Base-by-base conservation (phyloP, 2,113 vertebrate species). In the Greenwoodochromis staneri region DNA sequence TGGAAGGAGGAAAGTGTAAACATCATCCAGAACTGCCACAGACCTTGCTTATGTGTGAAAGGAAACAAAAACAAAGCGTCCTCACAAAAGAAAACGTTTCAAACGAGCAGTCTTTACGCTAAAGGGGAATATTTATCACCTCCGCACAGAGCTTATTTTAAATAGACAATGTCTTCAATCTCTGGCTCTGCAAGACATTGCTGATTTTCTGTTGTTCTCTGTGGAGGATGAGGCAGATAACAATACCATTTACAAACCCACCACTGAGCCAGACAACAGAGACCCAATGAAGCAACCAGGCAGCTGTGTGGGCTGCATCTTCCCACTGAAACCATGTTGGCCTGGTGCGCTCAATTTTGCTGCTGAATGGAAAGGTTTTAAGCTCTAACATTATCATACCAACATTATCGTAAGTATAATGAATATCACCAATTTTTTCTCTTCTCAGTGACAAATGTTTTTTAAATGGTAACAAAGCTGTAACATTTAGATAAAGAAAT, bases 231-330 rank as follows among this genome's bases (percentile, higher is more conserved):
- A 89, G 80, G 71, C 90, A 42, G 85, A 80, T 51, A 84, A 84
- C 82, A 89, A 85, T 34, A 83, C 34, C 73, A 45, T 31, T 47
- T 83, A 49, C 45, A 84, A 86, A 80, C 88, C 73, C 87, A 89
- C 54, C 80, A 14, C 59, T 24, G 49, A 86, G 81, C 82, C 80
- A 7, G 54, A 81, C 61, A 69, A 69, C 85, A 86, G 63, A 89
- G 85, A 82, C 49, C 14, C 80, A 27, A 8, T 34, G 83, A 76
- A 12, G 84, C 54, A 80, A 19, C 7, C 63, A 81, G 85, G 85
- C 82, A 87, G 90, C 80, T 90, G 87, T 82, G 90, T 93, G 88
- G 92, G 92, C 81, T 78, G 85, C 59, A 36, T 38, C 80, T 45
- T 89, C 80, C 88, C 54, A 42, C 80, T 71, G 63, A 88, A 54